Percentiles rank a stretch among this genome's conserved stretches.
These are phyloP conservation scores for Melanophora roralis DNA, from an alignment of 2,888 invertebrate species.

Conservation along the genomic window DNA sequence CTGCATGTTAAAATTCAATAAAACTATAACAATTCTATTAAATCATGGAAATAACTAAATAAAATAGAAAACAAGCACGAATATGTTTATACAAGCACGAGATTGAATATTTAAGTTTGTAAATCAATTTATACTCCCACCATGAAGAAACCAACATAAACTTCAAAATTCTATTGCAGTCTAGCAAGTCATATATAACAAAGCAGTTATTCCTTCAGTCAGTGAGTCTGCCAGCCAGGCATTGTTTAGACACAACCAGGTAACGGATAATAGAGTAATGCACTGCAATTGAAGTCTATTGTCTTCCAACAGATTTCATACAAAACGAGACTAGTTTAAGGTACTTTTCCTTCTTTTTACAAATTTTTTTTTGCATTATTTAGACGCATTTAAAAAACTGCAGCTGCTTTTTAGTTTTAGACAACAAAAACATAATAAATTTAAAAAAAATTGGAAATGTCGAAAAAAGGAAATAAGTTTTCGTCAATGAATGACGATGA, in stretches of 20 bases:
- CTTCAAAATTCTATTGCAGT: conserved; percentile 1
- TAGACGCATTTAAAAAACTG: conserved; percentile 21
- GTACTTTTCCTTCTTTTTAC: not conserved
- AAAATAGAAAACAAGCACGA: conserved; percentile 6
- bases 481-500: not conserved
- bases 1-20: conserved; percentile 48
- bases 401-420: conserved; percentile 19
- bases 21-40: conserved; percentile 42
- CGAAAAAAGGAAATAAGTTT: conserved; percentile 8
- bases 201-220: conserved; percentile 14
- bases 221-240: no score
- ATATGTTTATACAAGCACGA: not conserved
- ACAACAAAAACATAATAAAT: not conserved
- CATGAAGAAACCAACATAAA: conserved; percentile 28
- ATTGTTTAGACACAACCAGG: not conserved
- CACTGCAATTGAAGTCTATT: conserved; percentile 45
- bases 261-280: conserved; percentile 46
- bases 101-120: not conserved
- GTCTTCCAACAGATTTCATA: conserved; percentile 13
- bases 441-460: not conserved
- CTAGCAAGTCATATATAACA: not conserved
- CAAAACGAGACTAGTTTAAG: conserved; percentile 32
- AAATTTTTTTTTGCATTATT: not conserved
- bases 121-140: conserved; percentile 51
- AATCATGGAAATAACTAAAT: not conserved